Evolutionary conservation across 2,888 invertebrate genomes (phyloP), one percentile per base, ranked within the genome.

Genomic region (Aporophyla lueneburgensis): DNA sequence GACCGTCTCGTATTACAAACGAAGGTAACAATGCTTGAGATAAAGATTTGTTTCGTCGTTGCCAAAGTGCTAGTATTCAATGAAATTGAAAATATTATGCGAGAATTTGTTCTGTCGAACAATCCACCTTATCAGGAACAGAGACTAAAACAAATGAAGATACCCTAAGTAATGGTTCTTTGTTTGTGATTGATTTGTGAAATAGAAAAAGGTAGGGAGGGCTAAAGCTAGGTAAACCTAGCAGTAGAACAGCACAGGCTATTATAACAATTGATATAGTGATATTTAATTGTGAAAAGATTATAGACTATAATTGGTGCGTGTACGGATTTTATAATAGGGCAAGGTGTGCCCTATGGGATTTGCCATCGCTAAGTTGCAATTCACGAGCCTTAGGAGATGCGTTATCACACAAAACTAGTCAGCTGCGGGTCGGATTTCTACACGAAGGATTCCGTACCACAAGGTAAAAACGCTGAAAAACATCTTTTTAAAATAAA

Each of bases 1-100:
- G 87, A 87, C 89, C 86, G 88, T 92, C 91, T 94, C 93, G 87
- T 92, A 90, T 94, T 94, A 94, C 94, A 92, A 89, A 91, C 80
- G 88, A 83, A 91, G 92, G 93, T 92, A 94, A 92, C 86, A 82
- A 84, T 88, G 89, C 88, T 85, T 74, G 79, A 90, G 92, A 92
- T 93, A 91, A 87, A 78, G 86, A 51, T 68, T 80, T 76, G 74
- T 67, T 67, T 59, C n/a, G 12, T 40, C 33, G 58, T 33, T 58
- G n/a, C 24, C 24, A 24, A 63, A 63, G n/a, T 65, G 46, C 24
- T 19, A 65, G 59, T 40, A 56, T 67, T 33, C 33, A 54, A 33
- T 19, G n/a, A 56, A 56, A n/a, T n/a, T 54, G 33, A 51, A 67
- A 67, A 56, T 67, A 58, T 19, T 67, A 33, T 59, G 19, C 33